Base-by-base conservation (phyloP, 2,888 invertebrate genomes). In the Lycophotia porphyrea region DNA sequence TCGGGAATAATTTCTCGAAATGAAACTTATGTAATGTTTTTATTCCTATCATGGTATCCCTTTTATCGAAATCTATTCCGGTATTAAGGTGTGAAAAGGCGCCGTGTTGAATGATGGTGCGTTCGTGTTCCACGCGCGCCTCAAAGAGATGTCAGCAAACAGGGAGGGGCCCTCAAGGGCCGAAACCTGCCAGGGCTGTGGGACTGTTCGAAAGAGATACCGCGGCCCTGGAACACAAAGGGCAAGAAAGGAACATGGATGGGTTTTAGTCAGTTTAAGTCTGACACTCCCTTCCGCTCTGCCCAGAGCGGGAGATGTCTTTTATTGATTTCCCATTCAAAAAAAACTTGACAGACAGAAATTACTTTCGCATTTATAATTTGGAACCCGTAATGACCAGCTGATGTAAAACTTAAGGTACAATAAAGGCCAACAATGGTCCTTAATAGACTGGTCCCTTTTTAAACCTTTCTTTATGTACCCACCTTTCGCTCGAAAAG, bases 401-500 rank as follows among this genome's bases (percentile, higher is more conserved):
- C 47, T 42, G 31, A n/a, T 42, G 24, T 36, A 58, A 36, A 36
- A 58, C 34, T 36, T 27, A 34, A 70, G 8, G 18, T 36, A 44
- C 36, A 36, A 18, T 47, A 44, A 44, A 74, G 24, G 1, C 24
- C 5, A 58, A 58, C 44, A 36, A 74, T 74, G 36, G 18, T 24
- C 4, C 36, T 60, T 47, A 74, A 47, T 74, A 74, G 58, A 39
- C 27, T 47, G 60, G 36, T 31, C 58, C 31, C 58, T 39, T 47
- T 31, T 36, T 75, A 18, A 31, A 47, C 31, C 31, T 21, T 49
- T 74, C 27, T 24, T 61, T 39, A 49, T 49, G 39, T 61, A 58
- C 31, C 58, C 31, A 58, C n/a, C 39, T 31, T 61, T 2, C 21
- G 49, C 49, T 39, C n/a, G 42, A 49, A 74, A 76, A 63, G 76